Percentiles rank a stretch among this genome's conserved stretches.
phyloP scores from a whole-genome alignment of 2,888 invertebrate genomes.

The Hyppa rectilinea region DNA sequence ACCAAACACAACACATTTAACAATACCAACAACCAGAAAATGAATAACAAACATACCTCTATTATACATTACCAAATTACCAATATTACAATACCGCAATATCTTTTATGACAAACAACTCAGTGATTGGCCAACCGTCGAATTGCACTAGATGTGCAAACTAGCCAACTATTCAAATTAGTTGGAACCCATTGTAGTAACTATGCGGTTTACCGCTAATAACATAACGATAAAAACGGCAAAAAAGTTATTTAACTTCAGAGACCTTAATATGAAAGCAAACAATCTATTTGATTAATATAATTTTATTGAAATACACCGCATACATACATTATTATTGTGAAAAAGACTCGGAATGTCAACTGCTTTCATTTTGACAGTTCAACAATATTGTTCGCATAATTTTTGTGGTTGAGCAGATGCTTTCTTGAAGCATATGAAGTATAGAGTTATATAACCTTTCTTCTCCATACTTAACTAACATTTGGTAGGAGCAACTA shows the following conservation, averaged over 20 bases:
- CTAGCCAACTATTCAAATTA: slow-evolving; percentile 58
- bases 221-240: slow-evolving; percentile 51
- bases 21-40: background rate
- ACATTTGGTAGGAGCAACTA: no score
- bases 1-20: background rate
- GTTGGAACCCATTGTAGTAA: slow-evolving; percentile 55
- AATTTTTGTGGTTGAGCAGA: no score
- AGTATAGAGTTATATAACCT: no score
- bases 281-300: slow-evolving; percentile 4
- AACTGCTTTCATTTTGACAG: background rate
- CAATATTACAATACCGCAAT: slow-evolving; percentile 50
- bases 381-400: no score
- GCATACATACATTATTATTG: background rate
- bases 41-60: slow-evolving; percentile 25
- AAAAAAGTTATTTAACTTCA: slow-evolving; percentile 48
- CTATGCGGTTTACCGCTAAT: slow-evolving; percentile 65
- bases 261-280: slow-evolving; percentile 27
- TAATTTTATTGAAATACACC: background rate
- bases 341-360: background rate
- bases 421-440: no score
- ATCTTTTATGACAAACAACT: slow-evolving; percentile 39
- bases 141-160: slow-evolving; percentile 67
- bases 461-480: no score
- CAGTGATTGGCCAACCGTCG: slow-evolving; percentile 46
- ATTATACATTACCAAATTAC: slow-evolving; percentile 31